These are phyloP conservation scores for Acronicta aceris DNA, from an alignment of 2,888 invertebrate genomes.

Conservation along the genomic window DNA sequence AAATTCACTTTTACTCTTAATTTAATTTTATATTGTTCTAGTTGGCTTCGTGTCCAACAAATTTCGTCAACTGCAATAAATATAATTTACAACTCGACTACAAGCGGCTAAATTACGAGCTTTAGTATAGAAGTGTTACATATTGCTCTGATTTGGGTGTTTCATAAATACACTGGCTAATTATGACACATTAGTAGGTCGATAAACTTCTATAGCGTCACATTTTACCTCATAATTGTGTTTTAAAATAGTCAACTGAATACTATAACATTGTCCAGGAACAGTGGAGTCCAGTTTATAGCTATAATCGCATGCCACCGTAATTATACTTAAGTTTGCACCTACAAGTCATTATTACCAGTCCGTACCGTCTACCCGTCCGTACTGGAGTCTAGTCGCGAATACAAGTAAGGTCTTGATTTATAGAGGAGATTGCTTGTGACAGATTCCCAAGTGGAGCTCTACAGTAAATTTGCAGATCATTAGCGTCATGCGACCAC, in stretches of 20 bases:
- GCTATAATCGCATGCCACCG: no score
- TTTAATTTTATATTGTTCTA: conserved; percentile 29
- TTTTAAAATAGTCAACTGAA: neutral
- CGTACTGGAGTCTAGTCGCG: no score
- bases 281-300: no score
- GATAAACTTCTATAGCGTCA: conserved; percentile 17
- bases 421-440: no score
- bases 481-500: no score
- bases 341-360: no score
- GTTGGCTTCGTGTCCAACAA: conserved; percentile 16
- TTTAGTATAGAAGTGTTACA: conserved; percentile 5
- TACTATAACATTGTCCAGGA: no score
- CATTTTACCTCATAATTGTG: conserved; percentile 13
- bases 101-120: conserved; percentile 9
- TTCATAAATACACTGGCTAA: conserved; percentile 24
- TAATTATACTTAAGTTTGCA: no score
- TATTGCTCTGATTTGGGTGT: conserved; percentile 26
- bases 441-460: no score
- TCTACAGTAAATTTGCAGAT: no score
- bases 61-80: conserved; percentile 29
- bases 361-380: no score
- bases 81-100: conserved; percentile 33
- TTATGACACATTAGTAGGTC: conserved; percentile 20
- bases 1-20: conserved; percentile 13
- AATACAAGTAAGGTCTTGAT: no score